Base-by-base conservation (phyloP, 2,888 invertebrate genomes). In the Onthophagus sagittarius region DNA sequence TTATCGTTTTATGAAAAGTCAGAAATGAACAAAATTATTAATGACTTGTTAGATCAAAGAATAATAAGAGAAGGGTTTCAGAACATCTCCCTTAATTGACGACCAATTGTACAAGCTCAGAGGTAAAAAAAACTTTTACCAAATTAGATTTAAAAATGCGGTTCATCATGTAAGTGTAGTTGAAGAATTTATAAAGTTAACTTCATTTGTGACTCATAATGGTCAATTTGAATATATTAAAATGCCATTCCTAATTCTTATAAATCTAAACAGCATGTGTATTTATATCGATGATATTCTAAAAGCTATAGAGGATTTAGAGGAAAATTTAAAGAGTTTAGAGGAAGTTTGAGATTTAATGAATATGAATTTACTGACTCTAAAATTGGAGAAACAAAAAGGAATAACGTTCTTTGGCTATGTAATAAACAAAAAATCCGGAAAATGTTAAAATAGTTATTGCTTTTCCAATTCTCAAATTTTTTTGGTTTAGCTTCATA, bases 391-490 rank as follows among this genome's bases (percentile, higher is more conserved):
- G 69, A 71, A 11, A n/a, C n/a, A n/a, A n/a, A n/a, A n/a, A n/a
- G n/a, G n/a, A n/a, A n/a, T n/a, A n/a, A n/a, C n/a, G n/a, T n/a
- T n/a, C n/a, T n/a, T n/a, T n/a, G n/a, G n/a, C n/a, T n/a, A n/a
- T n/a, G n/a, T n/a, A n/a, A n/a, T n/a, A n/a, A n/a, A n/a, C 69
- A 3, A 78, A 78, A 0, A 79, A 73, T 15, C 71, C 76, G 62
- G 64, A 67, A 13, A 78, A 78, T 63, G 69, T 80, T 9, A 74
- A 75, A 14, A 76, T 78, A 23, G 75, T 81, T 3, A 53, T n/a
- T n/a, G n/a, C n/a, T n/a, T n/a, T n/a, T n/a, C n/a, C n/a, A n/a
- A n/a, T n/a, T n/a, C n/a, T n/a, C n/a, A n/a, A n/a, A n/a, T n/a
- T n/a, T n/a, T n/a, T n/a, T n/a, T n/a, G n/a, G n/a, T n/a, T n/a